These are phyloP conservation scores for Eristalis tenax DNA, from an alignment of 2,888 invertebrate genomes.

Conservation along the genomic window DNA sequence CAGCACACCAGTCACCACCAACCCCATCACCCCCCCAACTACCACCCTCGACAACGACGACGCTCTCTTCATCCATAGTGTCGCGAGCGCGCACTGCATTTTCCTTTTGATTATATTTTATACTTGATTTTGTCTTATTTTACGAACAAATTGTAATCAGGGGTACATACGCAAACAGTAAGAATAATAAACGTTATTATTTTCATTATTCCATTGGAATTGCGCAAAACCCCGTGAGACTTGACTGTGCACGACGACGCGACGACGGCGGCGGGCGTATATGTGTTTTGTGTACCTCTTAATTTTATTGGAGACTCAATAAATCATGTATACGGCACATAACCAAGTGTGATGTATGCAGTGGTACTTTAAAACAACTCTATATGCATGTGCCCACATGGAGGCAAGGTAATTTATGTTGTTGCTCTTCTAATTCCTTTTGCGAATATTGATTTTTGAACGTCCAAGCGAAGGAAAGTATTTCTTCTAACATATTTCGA, in stretches of 20 bases:
- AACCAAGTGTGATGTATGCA: conserved; percentile 3
- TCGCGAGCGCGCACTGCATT: conserved; percentile 28
- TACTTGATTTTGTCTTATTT: conserved; percentile 33
- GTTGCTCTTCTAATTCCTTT: neutral
- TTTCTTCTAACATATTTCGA: neutral
- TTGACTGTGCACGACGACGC: neutral
- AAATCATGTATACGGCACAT: conserved; percentile 1
- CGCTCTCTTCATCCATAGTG: neutral
- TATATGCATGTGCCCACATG: neutral
- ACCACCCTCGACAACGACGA: neutral
- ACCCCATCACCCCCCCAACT: neutral
- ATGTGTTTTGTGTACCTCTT: conserved; percentile 5
- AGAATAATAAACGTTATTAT: conserved; percentile 41
- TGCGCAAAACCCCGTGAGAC: neutral
- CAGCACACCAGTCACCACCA: neutral
- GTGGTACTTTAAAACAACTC: conserved; percentile 1
- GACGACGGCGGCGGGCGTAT: neutral
- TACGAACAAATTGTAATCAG: conserved; percentile 51
- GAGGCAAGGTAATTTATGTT: neutral
- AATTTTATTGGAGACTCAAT: conserved; percentile 22
- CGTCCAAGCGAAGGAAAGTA: neutral
- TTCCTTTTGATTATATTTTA: conserved; percentile 42
- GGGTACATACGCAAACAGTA: conserved; percentile 23
- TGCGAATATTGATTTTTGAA: conserved; percentile 18
- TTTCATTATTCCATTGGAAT: conserved; percentile 20